Evolutionary conservation across 2,113 vertebrate genomes (phyloP).

Genomic region (Ptilorrhoa leucosticta): DNA sequence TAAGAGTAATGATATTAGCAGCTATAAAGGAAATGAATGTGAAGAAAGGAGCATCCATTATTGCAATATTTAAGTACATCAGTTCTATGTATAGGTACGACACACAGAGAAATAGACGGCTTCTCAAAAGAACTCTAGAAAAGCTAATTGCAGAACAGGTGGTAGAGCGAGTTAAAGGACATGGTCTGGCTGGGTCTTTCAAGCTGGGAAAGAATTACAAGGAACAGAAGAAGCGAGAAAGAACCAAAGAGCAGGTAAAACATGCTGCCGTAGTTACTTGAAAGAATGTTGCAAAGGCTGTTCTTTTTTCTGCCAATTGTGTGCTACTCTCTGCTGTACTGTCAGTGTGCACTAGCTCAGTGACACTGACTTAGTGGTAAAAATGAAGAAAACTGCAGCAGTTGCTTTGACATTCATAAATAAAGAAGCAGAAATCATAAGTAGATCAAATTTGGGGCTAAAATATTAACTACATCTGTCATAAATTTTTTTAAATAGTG

Average conservation of each 20-base stretch:
- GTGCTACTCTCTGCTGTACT: not conserved
- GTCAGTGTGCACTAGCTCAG: not conserved
- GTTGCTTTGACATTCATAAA: not conserved
- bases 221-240: slow-evolving; percentile 78
- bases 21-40: slow-evolving; percentile 90
- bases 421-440: not conserved
- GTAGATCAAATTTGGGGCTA: not conserved
- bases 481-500: not conserved
- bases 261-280: not conserved
- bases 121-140: slow-evolving; percentile 86
- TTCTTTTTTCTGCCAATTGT: not conserved
- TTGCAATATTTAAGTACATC: slow-evolving; percentile 91
- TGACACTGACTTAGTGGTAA: not conserved
- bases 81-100: slow-evolving; percentile 85
- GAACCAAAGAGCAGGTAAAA: slow-evolving; percentile 80
- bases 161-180: slow-evolving; percentile 91
- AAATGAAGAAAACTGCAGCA: not conserved
- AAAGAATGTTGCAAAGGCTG: not conserved
- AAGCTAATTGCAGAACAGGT: slow-evolving; percentile 88
- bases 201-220: slow-evolving; percentile 93
- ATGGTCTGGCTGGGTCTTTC: slow-evolving; percentile 92
- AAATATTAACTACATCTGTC: not conserved
- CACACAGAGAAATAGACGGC: slow-evolving; percentile 84
- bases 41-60: slow-evolving; percentile 88
- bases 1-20: slow-evolving; percentile 90